These are phyloP conservation scores for Xerus rutilus DNA, from an alignment of 2,797 vertebrate species.

Conservation along the genomic window DNA sequence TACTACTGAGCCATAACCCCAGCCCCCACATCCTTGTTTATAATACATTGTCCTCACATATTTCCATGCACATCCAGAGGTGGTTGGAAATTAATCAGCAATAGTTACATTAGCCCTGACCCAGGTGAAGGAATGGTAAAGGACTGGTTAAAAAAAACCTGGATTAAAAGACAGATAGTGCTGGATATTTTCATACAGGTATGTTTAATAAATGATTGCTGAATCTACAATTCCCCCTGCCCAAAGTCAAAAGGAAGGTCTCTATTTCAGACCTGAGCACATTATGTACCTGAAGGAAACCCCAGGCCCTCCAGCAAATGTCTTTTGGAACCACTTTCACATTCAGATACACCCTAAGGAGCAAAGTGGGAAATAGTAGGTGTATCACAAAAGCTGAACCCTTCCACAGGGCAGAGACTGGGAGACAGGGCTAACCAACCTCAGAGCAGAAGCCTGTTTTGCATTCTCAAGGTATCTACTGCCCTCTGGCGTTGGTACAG, in stretches of 20 bases:
- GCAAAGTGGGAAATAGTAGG: not conserved
- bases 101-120: not conserved
- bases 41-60: not conserved
- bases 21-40: not conserved
- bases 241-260: not conserved
- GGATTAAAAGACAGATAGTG: not conserved
- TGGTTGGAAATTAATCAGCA: not conserved
- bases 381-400: not conserved
- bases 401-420: not conserved
- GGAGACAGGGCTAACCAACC: not conserved
- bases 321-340: not conserved
- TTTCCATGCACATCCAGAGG: not conserved
- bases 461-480: constrained; percentile 39
- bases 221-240: not conserved
- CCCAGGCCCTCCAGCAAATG: not conserved
- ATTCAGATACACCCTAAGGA: not conserved
- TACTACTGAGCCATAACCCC: too few relatives aligned
- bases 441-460: not conserved
- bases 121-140: not conserved
- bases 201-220: not conserved
- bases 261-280: not conserved
- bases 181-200: not conserved
- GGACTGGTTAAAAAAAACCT: not conserved
- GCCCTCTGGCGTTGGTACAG: constrained; percentile 64
- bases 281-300: not conserved